These are phyloP conservation scores for Macquaria australasica DNA, from an alignment of 2,113 vertebrate species.

Conservation along the genomic window DNA sequence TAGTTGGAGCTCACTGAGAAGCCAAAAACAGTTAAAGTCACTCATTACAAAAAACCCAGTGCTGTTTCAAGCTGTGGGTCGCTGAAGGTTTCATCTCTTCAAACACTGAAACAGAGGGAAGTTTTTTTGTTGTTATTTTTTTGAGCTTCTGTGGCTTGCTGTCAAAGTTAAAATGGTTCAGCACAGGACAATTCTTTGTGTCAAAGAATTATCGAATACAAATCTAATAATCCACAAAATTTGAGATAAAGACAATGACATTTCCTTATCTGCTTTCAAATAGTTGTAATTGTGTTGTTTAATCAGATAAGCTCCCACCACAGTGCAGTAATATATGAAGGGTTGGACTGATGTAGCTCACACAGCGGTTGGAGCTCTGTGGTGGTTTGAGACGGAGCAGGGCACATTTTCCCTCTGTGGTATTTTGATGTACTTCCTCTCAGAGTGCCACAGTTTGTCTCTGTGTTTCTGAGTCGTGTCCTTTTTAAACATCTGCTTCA, in stretches of 20 bases:
- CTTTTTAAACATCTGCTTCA: neutral
- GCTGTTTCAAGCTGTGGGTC: too few species aligned
- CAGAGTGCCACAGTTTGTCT: neutral
- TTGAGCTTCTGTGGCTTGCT: neutral
- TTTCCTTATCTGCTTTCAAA: neutral
- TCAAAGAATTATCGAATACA: too few species aligned
- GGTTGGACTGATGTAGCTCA: too few species aligned
- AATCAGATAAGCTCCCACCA: neutral
- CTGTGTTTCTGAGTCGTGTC: neutral
- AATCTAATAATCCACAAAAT: too few species aligned
- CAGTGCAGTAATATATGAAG: too few species aligned
- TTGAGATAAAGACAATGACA: too few species aligned
- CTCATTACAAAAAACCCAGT: too few species aligned
- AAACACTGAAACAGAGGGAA: too few species aligned
- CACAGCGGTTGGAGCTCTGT: neutral
- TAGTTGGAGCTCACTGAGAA: too few species aligned
- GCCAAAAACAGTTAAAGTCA: neutral
- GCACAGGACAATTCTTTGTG: neutral
- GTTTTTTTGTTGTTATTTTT: too few species aligned
- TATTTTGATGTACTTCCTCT: neutral
- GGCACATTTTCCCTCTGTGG: neutral
- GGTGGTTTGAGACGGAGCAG: neutral
- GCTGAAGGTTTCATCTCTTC: too few species aligned
- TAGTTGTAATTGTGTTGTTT: neutral
- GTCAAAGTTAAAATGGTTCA: too few species aligned